Evolutionary conservation across 2,888 invertebrate genomes (phyloP), one percentile per base, ranked within the genome.

Genomic region (Clunio marinus): DNA sequence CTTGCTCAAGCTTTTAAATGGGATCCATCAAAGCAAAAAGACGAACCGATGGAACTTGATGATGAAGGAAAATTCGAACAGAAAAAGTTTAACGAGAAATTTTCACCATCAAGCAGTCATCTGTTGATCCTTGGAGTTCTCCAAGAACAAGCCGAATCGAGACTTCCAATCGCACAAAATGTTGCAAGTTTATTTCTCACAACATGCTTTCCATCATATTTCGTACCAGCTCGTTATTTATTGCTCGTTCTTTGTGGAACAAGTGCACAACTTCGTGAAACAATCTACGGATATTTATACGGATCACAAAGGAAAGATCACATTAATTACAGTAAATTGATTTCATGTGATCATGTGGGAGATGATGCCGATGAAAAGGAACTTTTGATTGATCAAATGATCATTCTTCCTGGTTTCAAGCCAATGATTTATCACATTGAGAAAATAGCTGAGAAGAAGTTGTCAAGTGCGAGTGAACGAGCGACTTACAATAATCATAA

Each of bases 211-310:
- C 90, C 92, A 0, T 82, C 85, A 32, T 84, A 89, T 74, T 91
- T 92, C 76, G 86, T 91, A 0, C 88, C 91, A 0, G 89, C 94
- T 0, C 83, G 92, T 74, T 93, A 89, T 76, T 80, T 94, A 8
- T 78, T 96, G 67, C 80, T 96, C 17, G 77, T 93, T 68, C 92
- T 93, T 32, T 88, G 88, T 72, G 93, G 93, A 55, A 94, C 95
- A 51, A 77, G 78, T 1, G 77, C 78, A 69, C 77, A 78, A 0
- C 70, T 79, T 25, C 74, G 75, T 1, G 79, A 79, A 70, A 74
- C 75, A 58, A 75, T 79, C 5, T 78, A 75, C 10, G 74, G 76
- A 0, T 76, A 74, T 65, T 72, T 94, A 5, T 91, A 92, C 75
- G 89, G 89, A 0, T 84, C 85, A 7, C 82, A 85, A 0, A 83